Base-by-base conservation (phyloP, 1,140 invertebrate species). In the Stegodyphus mimosarum region DNA sequence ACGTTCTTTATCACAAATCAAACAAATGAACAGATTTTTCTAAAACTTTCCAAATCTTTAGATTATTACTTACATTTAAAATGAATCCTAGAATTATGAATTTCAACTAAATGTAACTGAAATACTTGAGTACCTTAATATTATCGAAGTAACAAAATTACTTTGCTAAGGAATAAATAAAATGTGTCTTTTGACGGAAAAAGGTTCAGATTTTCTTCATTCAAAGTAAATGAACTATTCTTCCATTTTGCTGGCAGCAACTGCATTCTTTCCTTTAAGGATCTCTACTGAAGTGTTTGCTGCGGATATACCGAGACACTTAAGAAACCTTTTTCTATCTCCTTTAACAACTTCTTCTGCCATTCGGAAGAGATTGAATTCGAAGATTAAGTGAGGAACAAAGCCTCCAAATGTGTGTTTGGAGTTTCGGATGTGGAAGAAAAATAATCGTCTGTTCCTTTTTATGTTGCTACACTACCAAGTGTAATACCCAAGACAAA, bases 291-390 rank as follows among this genome's bases (percentile, higher is more conserved):
- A 76, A 76, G 76, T 67, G 66, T 78, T 69, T 69, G 66, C 63
- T 50, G 18, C 69, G 49, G 76, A 78, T 78, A 78, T 78, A 50
- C 64, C 50, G 10, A 50, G n/a, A 7, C 49, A 78, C 76, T 78
- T 69, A 69, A 78, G 66, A 78, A 78, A 78, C 63, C 49, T 69
- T 69, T 67, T 69, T 69, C 11, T 10, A 53, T 69, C 64, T 52
- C n/a, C 55, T 48, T 76, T 76, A 76, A 76, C 74, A 76, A 50
- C 74, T 76, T 64, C 51, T 69, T 11, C 3, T 17, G 33, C 49
- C 50, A 52, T 48, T 78, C 48, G 17, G 51, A 53, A 78, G 76
- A 78, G 76, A 78, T 78, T 78, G 76, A 78, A 78, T 78, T 78
- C 76, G 66, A 13, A 78, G 76, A 78, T 78, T 78, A 78, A 69